Base-by-base conservation (phyloP, 2,797 vertebrate genomes). In the Rhinella marina region DNA sequence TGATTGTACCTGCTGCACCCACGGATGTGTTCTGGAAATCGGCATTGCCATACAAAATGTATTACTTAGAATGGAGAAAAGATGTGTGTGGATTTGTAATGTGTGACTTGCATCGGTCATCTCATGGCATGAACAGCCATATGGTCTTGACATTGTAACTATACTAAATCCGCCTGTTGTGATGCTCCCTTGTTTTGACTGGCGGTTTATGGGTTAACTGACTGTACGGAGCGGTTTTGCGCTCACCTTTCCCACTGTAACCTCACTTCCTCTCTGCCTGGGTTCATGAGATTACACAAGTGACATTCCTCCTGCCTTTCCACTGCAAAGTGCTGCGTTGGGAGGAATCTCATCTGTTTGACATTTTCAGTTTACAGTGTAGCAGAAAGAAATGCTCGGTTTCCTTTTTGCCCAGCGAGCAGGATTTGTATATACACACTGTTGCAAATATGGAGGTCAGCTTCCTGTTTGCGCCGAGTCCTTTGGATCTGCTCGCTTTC, bases 371-470 rank as follows among this genome's bases (percentile, higher is more conserved):
- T 27, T 25, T 66, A 75, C 27, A 61, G 25, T 59, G 72, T 64
- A 32, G 41, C 52, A 1, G 32, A n/a, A 77, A 85, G 59, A 76
- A 57, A 50, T 23, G 12, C 41, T 62, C 32, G 48, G 73, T 79
- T 86, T 79, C 84, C 75, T 64, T 68, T 54, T 64, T 64, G 9
- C 29, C 17, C 16, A 32, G 59, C 54, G 75, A 52, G 56, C 41
- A 59, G 59, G 84, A 76, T 86, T 79, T 86, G 73, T 86, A 66
- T 86, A 78, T 78, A 66, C n/a, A 86, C 73, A 62, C 25, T 85
- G 84, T 62, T 62, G 56, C 73, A 86, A 54, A 86, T 66, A 57
- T 68, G 48, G 50, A 85, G 61, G 61, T 66, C 27, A 61, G 61
- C 64, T 79, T 77, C 75, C 76, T 68, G 59, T 79, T 70, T 56